Evolutionary conservation across 1,140 invertebrate genomes (phyloP).

Genomic region (Drosophila ironensis): DNA sequence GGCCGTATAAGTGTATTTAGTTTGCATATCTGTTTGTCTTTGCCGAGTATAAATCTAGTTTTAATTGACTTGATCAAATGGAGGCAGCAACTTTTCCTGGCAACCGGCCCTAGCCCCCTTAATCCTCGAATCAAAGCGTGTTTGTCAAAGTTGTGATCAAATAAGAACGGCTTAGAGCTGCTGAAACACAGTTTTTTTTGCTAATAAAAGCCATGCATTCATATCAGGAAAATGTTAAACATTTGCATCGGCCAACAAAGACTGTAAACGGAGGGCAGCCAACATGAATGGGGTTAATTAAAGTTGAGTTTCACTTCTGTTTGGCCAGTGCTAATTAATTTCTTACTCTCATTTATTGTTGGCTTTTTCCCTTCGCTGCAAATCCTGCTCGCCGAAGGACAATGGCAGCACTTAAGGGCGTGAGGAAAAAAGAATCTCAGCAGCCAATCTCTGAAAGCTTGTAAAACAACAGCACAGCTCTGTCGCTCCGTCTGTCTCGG

Average conservation of each 20-base stretch:
- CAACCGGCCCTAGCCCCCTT: background rate
- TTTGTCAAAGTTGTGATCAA: too few relatives aligned
- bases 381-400: conserved; percentile 8
- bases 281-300: background rate
- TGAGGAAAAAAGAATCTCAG: conserved; percentile 25
- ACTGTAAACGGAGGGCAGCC: too few relatives aligned
- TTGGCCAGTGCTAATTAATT: conserved; percentile 54
- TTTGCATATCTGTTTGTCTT: conserved; percentile 44
- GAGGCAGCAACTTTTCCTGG: conserved; percentile 8
- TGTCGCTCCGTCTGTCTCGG: conserved; percentile 4
- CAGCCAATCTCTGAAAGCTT: conserved; percentile 25
- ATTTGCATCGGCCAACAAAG: background rate
- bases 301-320: conserved; percentile 4
- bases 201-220: background rate
- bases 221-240: background rate
- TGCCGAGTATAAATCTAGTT: conserved; percentile 49
- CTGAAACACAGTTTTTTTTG: too few relatives aligned
- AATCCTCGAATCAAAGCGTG: background rate
- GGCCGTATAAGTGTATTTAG: conserved; percentile 28
- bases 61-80: conserved; percentile 57
- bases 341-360: conserved; percentile 42
- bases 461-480: conserved; percentile 31
- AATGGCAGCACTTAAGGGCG: conserved; percentile 31
- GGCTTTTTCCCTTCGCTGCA: conserved; percentile 3
- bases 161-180: too few relatives aligned